Base-by-base conservation (phyloP, 2,113 vertebrate species). In the Bos javanicus region DNA sequence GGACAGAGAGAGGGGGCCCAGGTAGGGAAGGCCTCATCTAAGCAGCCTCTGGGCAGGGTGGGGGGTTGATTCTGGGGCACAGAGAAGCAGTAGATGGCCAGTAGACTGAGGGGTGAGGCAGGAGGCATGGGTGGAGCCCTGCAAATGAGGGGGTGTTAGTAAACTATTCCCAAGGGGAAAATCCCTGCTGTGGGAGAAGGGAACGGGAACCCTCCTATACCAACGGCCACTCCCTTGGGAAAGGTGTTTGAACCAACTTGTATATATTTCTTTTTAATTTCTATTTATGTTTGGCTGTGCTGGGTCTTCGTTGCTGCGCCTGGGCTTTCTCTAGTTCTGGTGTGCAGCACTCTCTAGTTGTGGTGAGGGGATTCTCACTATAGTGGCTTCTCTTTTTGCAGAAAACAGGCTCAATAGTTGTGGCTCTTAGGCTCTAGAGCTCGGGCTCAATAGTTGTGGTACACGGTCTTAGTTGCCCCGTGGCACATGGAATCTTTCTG, bases 81-180 rank as follows among this genome's bases (percentile, higher is more conserved):
- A n/a, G 17, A 39, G 1, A 3, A 83, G 30, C 7, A 54, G 48
- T 1, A 2, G 59, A 50, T 4, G 12, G 19, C 57, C 64, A 26
- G 86, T 43, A 57, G 74, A 52, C 1, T 60, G 76, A 80, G 12
- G 30, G 5, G 0, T 5, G 54, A 19, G 26, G 7, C 28, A 12
- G 33, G 10, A 46, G 1, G 1, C 2, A 1, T 50, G 36, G 39
- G 56, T 15, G 13, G 56, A 36, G n/a, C 16, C 0, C 6, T 16
- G 46, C 6, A 28, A 59, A 13, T 2, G 36, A 64, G 11, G 33
- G 60, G 10, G 16, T 6, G 25, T 7, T 13, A 57, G 52, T 7
- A 28, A 50, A 64, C 57, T 57, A 36, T 30, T 67, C 71, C n/a
- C 3, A 1, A n/a, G 71, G 82, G 60, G 92, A 92, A 50, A 33